Evolutionary conservation across 37 sponge, comb jelly and placozoan genomes (phyloP), one percentile per base, ranked within the genome.

Genomic region (Aplysina aerophoba): DNA sequence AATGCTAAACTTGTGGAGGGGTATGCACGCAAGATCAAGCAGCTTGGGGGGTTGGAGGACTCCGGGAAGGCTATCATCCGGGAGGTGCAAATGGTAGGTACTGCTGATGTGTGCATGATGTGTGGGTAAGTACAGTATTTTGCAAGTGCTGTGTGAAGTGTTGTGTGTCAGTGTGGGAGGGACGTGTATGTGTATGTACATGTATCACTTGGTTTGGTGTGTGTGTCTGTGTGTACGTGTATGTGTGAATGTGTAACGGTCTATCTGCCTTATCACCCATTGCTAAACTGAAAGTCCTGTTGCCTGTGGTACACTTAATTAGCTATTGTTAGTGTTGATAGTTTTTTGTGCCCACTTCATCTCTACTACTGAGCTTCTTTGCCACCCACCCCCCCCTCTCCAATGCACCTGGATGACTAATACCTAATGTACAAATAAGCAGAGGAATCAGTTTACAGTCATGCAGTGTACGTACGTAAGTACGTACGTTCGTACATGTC

Each of bases 1-100:
- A 69, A 94, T 72, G 91, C 91, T n/a, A 62, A 87, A n/a, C 66
- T 94, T 21, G 81, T 86, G 19, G 73, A 55, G 0, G 84, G 84
- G 22, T 91, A 90, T 69, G 34, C 90, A 0, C 59, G 60, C 39
- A 86, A 71, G 15, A 59, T 94, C 13, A 20, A 54, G 4, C 55
- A 90, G 19, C 55, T 94, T 15, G 91, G 89, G 44, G 89, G 91
- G 19, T 66, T 88, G 11, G 21, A 44, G 5, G 80, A 93, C 27
- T 81, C 78, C 21, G 93, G 90, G 1, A 80, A 63, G n/a, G 80
- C 85, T 34, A 83, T 94, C 62, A 88, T 59, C 79, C 81, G 88
- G 44, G 89, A 94, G 36, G 81, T 90, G 15, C 88, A 79, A 65
- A 60, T 41, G 33, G 94, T 94, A 59, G 84, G 88, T 39, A 4